These are phyloP conservation scores for Spilarctia lutea DNA, from an alignment of 2,888 invertebrate genomes.

Conservation along the genomic window DNA sequence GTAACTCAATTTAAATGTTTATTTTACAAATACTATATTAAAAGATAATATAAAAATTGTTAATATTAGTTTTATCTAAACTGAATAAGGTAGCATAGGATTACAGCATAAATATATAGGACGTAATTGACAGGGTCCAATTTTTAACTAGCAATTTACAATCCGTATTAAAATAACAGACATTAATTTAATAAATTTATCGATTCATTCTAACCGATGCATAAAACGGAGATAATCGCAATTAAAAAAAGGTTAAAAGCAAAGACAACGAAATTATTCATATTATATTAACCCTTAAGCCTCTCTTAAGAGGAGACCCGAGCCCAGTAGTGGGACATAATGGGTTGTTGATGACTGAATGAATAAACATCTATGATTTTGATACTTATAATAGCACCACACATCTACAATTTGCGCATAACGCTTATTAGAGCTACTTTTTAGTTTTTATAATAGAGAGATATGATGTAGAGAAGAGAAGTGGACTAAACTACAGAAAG, in stretches of 20 bases:
- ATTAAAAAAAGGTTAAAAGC: background rate
- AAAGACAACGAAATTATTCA: background rate
- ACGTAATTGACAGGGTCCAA: slow-evolving; percentile 74
- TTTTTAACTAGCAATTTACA: slow-evolving; percentile 19
- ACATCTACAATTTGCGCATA: slow-evolving; percentile 64
- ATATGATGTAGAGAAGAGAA: slow-evolving; percentile 65
- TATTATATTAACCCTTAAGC: too few relatives aligned
- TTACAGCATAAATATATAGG: slow-evolving; percentile 55
- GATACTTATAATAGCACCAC: slow-evolving; percentile 74
- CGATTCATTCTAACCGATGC: too few relatives aligned
- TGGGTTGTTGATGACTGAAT: too few relatives aligned
- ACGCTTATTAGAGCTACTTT: slow-evolving; percentile 38
- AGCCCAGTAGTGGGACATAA: too few relatives aligned
- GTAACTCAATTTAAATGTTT: background rate
- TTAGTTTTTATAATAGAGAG: slow-evolving; percentile 37
- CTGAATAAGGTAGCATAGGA: slow-evolving; percentile 39
- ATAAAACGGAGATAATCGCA: background rate
- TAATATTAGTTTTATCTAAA: slow-evolving; percentile 35
- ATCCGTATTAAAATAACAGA: too few relatives aligned
- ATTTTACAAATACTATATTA: background rate
- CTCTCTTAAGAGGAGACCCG: too few relatives aligned
- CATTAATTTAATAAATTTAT: too few relatives aligned
- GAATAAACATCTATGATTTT: slow-evolving; percentile 28
- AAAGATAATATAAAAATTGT: slow-evolving; percentile 17
- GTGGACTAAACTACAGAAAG: slow-evolving; percentile 47